Evolutionary conservation across 2,888 invertebrate species (phyloP).

Genomic region (Drosophila austrosaltans): DNA sequence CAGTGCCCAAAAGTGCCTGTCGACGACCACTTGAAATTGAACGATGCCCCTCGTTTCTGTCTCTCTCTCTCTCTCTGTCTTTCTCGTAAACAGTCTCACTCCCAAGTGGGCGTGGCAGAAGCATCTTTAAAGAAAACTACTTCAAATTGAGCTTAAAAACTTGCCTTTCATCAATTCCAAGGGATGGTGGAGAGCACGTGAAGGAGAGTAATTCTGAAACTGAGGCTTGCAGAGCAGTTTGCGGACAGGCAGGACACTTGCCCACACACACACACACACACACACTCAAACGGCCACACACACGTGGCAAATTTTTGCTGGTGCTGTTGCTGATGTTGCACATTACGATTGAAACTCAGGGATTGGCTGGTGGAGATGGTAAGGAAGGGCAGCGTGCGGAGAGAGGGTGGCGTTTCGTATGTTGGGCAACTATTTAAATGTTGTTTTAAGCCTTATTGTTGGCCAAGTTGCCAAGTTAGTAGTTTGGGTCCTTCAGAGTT

Average conservation of each 20-base stretch:
- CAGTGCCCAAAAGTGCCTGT: conserved; percentile 44
- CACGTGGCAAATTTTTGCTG: conserved; percentile 6
- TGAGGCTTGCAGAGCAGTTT: no score
- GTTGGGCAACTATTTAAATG: conserved; percentile 64
- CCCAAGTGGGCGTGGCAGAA: conserved; percentile 1
- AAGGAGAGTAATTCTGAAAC: background rate
- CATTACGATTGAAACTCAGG: conserved; percentile 3
- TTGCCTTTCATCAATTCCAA: background rate
- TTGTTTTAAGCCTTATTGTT: conserved; percentile 50
- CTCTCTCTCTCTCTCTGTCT: background rate
- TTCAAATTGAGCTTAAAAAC: conserved; percentile 19
- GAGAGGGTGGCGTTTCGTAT: conserved; percentile 14
- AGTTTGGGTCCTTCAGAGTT: conserved; percentile 17
- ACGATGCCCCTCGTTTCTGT: background rate
- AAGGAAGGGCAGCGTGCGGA: background rate
- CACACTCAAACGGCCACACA: background rate
- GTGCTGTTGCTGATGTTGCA: conserved; percentile 13
- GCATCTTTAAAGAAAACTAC: conserved; percentile 10
- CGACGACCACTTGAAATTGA: conserved; percentile 30
- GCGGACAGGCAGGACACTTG: background rate
- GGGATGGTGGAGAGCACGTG: no score
- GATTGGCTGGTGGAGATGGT: background rate
- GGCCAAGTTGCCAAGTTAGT: background rate
- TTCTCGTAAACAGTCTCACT: background rate
- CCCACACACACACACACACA: background rate